phyloP scores from a whole-genome alignment of 2,797 vertebrate genomes.

The Oreonectes daqikongensis region DNA sequence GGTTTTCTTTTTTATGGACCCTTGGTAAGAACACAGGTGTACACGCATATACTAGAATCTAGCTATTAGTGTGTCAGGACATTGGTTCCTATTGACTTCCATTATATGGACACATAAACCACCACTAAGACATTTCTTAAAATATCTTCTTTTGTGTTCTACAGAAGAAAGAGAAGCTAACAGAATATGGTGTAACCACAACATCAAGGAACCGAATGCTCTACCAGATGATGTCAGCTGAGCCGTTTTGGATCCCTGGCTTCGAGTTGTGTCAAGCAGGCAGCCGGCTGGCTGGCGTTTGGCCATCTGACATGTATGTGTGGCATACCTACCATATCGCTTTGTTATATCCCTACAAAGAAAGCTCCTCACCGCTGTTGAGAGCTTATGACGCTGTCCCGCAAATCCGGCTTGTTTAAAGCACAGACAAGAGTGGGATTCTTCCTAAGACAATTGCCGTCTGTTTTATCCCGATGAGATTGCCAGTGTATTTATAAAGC shows the following conservation, averaged over 20 bases:
- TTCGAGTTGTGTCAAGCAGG: constrained; percentile 40
- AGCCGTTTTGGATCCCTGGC: constrained; percentile 40
- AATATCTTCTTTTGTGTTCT: too few species aligned
- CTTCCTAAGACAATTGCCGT: constrained; percentile 44
- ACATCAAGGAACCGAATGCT: constrained; percentile 12
- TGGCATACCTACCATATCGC: constrained; percentile 38
- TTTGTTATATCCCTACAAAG: constrained; percentile 45
- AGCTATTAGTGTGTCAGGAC: too few species aligned
- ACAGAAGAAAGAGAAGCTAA: background rate
- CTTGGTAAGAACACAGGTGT: constrained; percentile 33
- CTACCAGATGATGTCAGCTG: constrained; percentile 44
- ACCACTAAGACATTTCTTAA: too few species aligned
- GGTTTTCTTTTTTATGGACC: constrained; percentile 30
- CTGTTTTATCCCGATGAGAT: constrained; percentile 50
- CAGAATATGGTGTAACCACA: constrained; percentile 20
- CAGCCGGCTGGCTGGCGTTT: constrained; percentile 46
- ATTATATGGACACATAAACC: too few species aligned
- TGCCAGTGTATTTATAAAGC: constrained; percentile 57
- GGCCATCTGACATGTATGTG: constrained; percentile 17
- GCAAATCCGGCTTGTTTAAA: constrained; percentile 22
- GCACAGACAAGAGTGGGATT: constrained; percentile 24
- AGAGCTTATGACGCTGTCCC: constrained; percentile 27
- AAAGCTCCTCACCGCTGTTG: constrained; percentile 28
- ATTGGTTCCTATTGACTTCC: too few species aligned
- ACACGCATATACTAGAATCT: background rate